Percentiles rank a stretch among this genome's conserved stretches.
phyloP scores from a whole-genome alignment of 2,113 vertebrate species.

The Ariopsis seemanni region DNA sequence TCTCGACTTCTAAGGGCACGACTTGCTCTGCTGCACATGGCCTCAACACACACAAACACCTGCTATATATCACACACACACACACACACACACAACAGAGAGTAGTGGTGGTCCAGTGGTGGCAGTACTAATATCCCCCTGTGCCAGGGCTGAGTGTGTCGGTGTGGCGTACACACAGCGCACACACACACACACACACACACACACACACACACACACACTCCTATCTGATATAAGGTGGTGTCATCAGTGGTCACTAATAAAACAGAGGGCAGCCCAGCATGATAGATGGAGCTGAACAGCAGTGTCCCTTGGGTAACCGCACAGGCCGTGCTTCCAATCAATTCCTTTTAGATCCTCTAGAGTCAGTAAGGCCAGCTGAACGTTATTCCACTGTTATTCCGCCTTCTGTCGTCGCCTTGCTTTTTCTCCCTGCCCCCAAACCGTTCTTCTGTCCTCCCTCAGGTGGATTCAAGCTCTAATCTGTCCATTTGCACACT shows the following conservation, averaged over 20 bases:
- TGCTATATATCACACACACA: slow-evolving; percentile 36
- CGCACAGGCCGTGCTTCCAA: slow-evolving; percentile 9
- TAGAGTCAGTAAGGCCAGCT: slow-evolving; percentile 20
- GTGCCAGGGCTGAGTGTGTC: slow-evolving; percentile 26
- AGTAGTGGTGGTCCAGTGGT: slow-evolving; percentile 43
- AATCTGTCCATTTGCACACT: background rate
- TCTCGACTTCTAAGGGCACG: slow-evolving; percentile 3
- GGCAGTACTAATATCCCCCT: slow-evolving; percentile 52
- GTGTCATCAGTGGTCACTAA: slow-evolving; percentile 20
- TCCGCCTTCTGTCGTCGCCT: background rate
- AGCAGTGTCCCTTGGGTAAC: slow-evolving; percentile 10
- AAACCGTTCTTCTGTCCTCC: slow-evolving; percentile 29
- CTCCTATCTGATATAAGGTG: slow-evolving; percentile 31
- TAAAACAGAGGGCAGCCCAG: slow-evolving; percentile 14
- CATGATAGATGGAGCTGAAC: slow-evolving; percentile 10
- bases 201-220: slow-evolving; percentile 1
- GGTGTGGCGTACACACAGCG: background rate
- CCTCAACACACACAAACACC: slow-evolving; percentile 41
- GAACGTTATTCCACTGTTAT: slow-evolving; percentile 28
- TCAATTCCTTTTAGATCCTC: slow-evolving; percentile 11
- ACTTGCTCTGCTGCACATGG: slow-evolving; percentile 35
- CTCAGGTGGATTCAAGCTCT: slow-evolving; percentile 6
- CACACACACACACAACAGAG: slow-evolving; percentile 30
- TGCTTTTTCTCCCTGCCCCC: slow-evolving; percentile 24
- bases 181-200: background rate